Evolutionary conservation across 2,797 vertebrate species (phyloP).

Genomic region (Chaetophractus vellerosus): DNA sequence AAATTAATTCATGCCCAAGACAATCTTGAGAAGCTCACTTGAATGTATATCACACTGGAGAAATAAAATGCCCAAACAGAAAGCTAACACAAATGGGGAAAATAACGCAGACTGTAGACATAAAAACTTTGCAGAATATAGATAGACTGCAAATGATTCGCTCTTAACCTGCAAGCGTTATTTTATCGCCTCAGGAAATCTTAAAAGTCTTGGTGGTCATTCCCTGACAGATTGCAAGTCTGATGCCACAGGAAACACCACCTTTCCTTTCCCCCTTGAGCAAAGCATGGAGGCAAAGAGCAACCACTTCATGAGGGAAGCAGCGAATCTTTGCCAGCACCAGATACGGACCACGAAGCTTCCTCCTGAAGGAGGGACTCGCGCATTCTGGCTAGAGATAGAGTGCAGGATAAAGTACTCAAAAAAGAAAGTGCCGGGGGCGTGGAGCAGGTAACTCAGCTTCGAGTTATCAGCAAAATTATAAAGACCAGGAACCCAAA

Average conservation of each 20-base stretch:
- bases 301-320: not conserved
- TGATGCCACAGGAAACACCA: not conserved
- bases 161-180: not conserved
- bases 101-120: not conserved
- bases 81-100: not conserved
- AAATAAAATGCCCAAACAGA: constrained; percentile 5
- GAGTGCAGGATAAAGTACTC: constrained; percentile 63
- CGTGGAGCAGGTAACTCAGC: constrained; percentile 66
- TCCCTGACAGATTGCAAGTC: not conserved
- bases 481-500: not conserved
- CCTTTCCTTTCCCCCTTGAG: not conserved
- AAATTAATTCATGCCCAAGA: constrained; percentile 11
- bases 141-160: constrained; percentile 10
- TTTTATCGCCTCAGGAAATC: not conserved
- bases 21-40: not conserved
- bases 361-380: constrained; percentile 6
- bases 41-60: not conserved
- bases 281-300: not conserved
- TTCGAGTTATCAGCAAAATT: constrained; percentile 58
- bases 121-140: constrained; percentile 63
- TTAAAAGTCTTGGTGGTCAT: not conserved
- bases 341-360: not conserved
- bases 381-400: not conserved
- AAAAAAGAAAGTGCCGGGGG: constrained; percentile 80
- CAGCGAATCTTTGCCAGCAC: not conserved